Evolutionary conservation across 2,113 vertebrate genomes (phyloP).

Genomic region (Herpetotheres cachinnans): DNA sequence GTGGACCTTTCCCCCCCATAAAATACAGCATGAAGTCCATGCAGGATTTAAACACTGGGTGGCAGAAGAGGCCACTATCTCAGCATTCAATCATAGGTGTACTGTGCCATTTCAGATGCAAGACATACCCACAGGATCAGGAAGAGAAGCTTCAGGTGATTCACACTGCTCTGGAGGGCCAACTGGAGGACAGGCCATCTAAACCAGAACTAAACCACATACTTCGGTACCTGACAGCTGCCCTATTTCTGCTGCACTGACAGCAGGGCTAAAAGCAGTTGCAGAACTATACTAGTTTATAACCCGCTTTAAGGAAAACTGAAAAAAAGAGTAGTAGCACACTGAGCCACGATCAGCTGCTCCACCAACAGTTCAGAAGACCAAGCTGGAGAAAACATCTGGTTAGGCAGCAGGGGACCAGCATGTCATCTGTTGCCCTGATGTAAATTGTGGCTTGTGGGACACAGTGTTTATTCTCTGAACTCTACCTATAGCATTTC

Average conservation of each 20-base stretch:
- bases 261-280: neutral
- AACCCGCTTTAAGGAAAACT: neutral
- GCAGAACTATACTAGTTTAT: neutral
- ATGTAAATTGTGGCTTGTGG: neutral
- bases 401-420: neutral
- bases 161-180: neutral
- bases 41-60: neutral
- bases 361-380: neutral
- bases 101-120: neutral
- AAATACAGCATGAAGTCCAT: neutral
- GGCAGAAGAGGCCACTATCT: neutral
- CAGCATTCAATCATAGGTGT: neutral
- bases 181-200: neutral
- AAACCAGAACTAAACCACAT: neutral
- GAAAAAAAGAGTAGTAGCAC: neutral
- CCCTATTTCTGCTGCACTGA: neutral
- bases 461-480: neutral
- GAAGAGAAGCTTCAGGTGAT: neutral
- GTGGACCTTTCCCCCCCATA: too few species aligned
- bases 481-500: neutral
- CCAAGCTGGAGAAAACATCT: neutral
- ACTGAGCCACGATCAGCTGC: neutral
- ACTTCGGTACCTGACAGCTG: neutral
- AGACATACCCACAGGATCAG: neutral
- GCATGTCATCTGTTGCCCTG: neutral